Evolutionary conservation across 1,140 invertebrate genomes (phyloP), one percentile per base, ranked within the genome.

Genomic region (Leptonema lineaticorne): DNA sequence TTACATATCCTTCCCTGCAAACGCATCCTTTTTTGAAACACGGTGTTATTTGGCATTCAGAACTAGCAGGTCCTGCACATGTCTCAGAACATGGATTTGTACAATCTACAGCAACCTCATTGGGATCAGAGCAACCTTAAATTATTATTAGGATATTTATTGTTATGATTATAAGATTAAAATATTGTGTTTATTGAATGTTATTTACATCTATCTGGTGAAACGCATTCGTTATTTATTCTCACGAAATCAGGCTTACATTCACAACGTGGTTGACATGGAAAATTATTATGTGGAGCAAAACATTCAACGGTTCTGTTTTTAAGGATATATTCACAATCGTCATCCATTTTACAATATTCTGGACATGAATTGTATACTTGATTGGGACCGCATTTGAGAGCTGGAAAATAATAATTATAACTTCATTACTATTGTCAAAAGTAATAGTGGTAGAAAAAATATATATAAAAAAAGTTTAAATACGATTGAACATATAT

Each of bases 281-380:
- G 33, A 26, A 46, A 33, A 14, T 62, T 62, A 29, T 14, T 4
- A 0, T 14, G 33, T 20, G 41, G 33, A 24, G 22, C 41, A 22
- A 37, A 33, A 24, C 59, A 62, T 1, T 45, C 33, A 0, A 41
- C 41, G 2, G 53, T 60, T 46, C 26, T 18, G 22, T 28, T 50
- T 1, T 48, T 48, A 24, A 67, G 16, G n/a, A 30, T 48, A 29
- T n/a, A 45, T 33, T 22, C 24, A 41, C 66, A 67, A 60, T 60
- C 57, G 22, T 59, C 57, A 22, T 67, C 66, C 5, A 67, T 60
- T 48, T 29, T 67, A 24, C 66, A 67, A 60, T 28, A 50, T 5
- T 16, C 56, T 59, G 66, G 66, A 48, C 66, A 67, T 14, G 37
- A 26, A 46, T 67, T 48, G n/a, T 29, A 50, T 9, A 46, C 56